Evolutionary conservation across 2,888 invertebrate species (phyloP), one percentile per base, ranked within the genome.

Genomic region (Acleris emargana): DNA sequence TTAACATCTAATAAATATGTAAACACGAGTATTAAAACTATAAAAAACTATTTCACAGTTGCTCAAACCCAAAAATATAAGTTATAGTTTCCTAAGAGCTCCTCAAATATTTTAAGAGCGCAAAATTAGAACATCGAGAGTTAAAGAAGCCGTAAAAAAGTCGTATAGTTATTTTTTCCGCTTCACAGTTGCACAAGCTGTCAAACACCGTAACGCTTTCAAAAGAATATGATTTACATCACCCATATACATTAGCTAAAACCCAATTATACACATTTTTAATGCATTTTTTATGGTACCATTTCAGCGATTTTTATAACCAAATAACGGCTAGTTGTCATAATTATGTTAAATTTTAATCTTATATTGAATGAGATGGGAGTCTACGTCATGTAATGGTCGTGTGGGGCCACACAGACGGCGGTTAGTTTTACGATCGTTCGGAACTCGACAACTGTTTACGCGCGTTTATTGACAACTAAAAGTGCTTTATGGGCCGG

Each of bases 401-500:
- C 72, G 72, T 74, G 78, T 80, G 73, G 72, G 84, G 84, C 85
- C 86, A 85, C 82, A 79, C 80, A 79, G 71, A 67, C 73, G 58
- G 81, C 80, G 79, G 71, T 73, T 73, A 72, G 58, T 71, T 83
- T 84, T 80, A 86, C 80, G 83, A 84, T 71, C 75, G 72, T 68
- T 67, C 73, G 69, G 71, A 72, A 68, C 75, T 72, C 76, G 70
- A 77, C 82, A 80, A 80, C 81, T 78, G 80, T 86, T 86, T 80
- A 84, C 80, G 76, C 76, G 72, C 76, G 76, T 86, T 86, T 86
- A 86, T 85, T 77, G 86, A 82, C 82, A 80, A 82, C 80, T 80
- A 81, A 83, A 83, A 77, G 75, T 73, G 77, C 72, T 87, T 86
- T 84, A 86, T 73, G 71, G 79, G 80, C 76, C 69, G 69, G 64